Percentiles rank a stretch among this genome's conserved stretches.
phyloP scores from a whole-genome alignment of 2,888 invertebrate genomes.

The Alentia gelatinosa region DNA sequence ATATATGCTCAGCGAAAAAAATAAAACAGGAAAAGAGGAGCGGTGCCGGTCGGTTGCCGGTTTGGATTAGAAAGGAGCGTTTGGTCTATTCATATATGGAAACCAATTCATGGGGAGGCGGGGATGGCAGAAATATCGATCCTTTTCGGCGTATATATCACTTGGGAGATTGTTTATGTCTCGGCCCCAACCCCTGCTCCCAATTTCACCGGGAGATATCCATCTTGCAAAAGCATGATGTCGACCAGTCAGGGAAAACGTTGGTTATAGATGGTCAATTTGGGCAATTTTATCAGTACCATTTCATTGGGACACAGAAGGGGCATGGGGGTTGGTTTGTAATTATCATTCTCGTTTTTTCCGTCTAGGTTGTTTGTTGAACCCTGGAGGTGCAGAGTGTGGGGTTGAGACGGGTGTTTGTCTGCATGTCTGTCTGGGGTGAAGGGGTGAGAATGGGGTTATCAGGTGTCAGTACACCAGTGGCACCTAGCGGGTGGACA shows the following conservation, averaged over 20 bases:
- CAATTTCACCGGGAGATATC: conserved; percentile 40
- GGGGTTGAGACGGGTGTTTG: not conserved
- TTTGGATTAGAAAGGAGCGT: conserved; percentile 41
- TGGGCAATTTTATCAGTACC: conserved; percentile 14
- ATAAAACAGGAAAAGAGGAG: not conserved
- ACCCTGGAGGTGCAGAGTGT: not conserved
- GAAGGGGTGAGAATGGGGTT: not conserved
- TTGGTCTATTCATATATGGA: conserved; percentile 44
- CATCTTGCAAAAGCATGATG: conserved; percentile 33
- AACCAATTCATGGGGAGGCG: conserved; percentile 13
- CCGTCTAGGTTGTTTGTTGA: not conserved
- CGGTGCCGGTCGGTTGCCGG: not conserved
- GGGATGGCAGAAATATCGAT: conserved; percentile 18
- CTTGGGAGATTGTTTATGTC: conserved; percentile 38
- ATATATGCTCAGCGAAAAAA: not conserved
- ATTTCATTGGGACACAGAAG: conserved; percentile 6
- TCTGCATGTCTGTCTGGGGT: not conserved
- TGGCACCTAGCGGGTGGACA: not conserved
- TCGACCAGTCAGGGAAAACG: conserved; percentile 31
- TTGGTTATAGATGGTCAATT: conserved; percentile 35
- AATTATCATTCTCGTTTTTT: no score
- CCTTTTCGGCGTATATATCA: conserved; percentile 22
- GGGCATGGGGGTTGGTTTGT: no score
- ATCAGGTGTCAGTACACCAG: not conserved
- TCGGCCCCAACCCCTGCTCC: conserved; percentile 20